Conservation (phyloP, 2,888 invertebrate genomes). For the Archips xylosteana region DNA sequence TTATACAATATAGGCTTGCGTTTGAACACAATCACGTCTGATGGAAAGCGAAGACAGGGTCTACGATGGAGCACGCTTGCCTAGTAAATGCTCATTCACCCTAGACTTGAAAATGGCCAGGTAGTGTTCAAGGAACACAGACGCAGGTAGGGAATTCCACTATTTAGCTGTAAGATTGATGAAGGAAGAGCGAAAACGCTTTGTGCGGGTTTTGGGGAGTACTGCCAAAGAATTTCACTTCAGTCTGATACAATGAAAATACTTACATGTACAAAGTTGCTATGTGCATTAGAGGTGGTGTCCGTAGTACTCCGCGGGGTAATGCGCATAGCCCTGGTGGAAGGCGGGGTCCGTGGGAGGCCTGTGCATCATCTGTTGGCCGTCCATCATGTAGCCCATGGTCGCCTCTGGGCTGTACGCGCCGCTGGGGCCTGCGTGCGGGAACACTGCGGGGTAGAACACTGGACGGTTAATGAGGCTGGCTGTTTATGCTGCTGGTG, state of each 20-base stretch:
- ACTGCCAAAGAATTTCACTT: too few relatives aligned
- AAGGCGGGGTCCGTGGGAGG: conserved; percentile 96
- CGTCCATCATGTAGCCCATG: conserved; percentile 99
- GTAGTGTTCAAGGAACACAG: too few relatives aligned
- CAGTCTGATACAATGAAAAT: background rate
- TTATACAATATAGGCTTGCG: too few relatives aligned
- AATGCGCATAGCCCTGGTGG: conserved; percentile 96
- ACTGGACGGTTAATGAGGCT: conserved; percentile 81
- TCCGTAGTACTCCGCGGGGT: conserved; percentile 97
- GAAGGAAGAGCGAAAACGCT: too few relatives aligned
- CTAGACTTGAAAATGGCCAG: too few relatives aligned
- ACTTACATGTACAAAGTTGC: conserved; percentile 80
- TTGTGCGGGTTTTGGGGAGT: too few relatives aligned
- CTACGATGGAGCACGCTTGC: too few relatives aligned
- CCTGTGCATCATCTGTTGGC: conserved; percentile 98
- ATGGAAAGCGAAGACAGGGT: too few relatives aligned
- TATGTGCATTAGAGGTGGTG: conserved; percentile 93
- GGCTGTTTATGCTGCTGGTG: conserved; percentile 52
- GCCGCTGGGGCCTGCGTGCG: conserved; percentile 97
- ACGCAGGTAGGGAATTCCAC: too few relatives aligned
- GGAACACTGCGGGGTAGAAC: conserved; percentile 91
- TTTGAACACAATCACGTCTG: too few relatives aligned
- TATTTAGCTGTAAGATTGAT: too few relatives aligned
- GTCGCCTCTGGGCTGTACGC: conserved; percentile 98
- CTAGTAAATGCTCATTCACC: too few relatives aligned